Conservation (phyloP, 2,113 vertebrate genomes). For the Bubo blakistoni region DNA sequence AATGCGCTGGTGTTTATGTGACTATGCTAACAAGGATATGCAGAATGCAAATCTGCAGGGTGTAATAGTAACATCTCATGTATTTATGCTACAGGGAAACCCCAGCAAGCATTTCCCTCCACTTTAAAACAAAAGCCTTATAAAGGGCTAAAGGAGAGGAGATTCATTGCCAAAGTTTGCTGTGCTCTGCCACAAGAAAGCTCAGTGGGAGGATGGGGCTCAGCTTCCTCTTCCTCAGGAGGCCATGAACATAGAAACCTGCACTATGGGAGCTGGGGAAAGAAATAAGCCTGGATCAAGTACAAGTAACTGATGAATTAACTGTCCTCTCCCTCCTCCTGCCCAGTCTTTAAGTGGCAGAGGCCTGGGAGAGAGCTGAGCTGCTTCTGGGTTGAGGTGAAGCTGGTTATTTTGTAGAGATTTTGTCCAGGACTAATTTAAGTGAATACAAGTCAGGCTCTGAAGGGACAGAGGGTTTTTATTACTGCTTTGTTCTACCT, state of each 20-base stretch:
- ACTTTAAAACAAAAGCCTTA: not conserved
- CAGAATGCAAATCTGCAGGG: not conserved
- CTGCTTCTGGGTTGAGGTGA: not conserved
- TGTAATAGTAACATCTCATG: accelerated
- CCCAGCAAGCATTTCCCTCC: not conserved
- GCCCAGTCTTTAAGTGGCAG: not conserved
- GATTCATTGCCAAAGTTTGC: not conserved
- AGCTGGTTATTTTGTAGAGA: not conserved
- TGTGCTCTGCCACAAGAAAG: not conserved
- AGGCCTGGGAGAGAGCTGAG: not conserved
- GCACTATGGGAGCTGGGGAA: accelerated
- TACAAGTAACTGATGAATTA: not conserved
- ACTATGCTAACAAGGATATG: not conserved
- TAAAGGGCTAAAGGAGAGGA: not conserved
- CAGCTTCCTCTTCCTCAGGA: not conserved
- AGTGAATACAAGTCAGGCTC: not conserved
- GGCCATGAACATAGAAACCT: not conserved
- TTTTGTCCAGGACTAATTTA: not conserved
- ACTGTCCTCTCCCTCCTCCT: not conserved
- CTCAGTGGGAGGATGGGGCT: not conserved
- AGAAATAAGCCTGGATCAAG: not conserved
- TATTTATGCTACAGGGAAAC: not conserved
- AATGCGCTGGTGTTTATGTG: not conserved
- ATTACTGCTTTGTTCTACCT: not conserved
- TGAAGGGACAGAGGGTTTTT: not conserved